Base-by-base conservation (phyloP, 2,113 vertebrate species). In the Oreochromis spilurus region DNA sequence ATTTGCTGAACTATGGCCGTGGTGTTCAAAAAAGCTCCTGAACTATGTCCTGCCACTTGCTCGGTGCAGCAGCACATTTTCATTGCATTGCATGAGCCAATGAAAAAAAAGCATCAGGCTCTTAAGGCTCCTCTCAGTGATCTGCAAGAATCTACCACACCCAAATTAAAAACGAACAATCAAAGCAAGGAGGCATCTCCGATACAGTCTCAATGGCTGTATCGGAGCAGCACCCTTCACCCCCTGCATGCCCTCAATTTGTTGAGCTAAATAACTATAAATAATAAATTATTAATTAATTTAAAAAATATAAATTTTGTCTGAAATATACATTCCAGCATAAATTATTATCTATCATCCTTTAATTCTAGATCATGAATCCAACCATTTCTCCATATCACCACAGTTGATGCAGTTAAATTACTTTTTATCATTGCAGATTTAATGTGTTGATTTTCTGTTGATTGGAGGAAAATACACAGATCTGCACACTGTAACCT, bases 91-190 rank as follows among this genome's bases (percentile, higher is more conserved):
- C n/a, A 16, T 2, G 38, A 43, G 2, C 65, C 65, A 72, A 13
- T 45, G 21, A 0, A 12, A 38, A 65, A 2, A 38, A 65, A 12
- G 5, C 9, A 29, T 75, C 40, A 7, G 40, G 24, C 24, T 3
- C 2, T 26, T 67, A 43, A 43, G 7, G n/a, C 38, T 26, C 38
- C 38, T 26, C 65, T 43, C 12, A 43, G 7, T 43, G 21, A 72
- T 26, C 40, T 17, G 2, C 67, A 72, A 72, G 5, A 77, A 77
- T 31, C 43, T 0, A 5, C 21, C 70, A 75, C 6, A 0, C 14
- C 67, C 40, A 45, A 48, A 45, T 45, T 3, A 17, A 72, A 72
- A 72, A 48, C 2, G 29, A 72, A 40, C 21, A 29, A 72, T 72
- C 40, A 72, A 26, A 75, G 67, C 14, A 48, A 75, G 67, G 67